Evolutionary conservation across 2,113 vertebrate species (phyloP).

Genomic region (Podocnemis expansa): DNA sequence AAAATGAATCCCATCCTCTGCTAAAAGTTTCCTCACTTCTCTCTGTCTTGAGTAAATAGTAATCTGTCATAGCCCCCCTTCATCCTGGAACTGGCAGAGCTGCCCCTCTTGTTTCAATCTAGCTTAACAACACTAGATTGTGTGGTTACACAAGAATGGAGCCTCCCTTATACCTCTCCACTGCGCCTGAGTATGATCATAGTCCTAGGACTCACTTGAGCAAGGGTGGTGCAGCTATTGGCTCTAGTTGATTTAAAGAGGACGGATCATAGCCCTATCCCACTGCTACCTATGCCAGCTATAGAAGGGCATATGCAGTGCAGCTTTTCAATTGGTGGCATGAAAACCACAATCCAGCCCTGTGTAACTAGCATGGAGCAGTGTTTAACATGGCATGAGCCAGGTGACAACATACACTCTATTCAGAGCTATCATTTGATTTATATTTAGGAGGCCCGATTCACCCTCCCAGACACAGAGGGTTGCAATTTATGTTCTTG

Average conservation of each 20-base stretch:
- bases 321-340: neutral
- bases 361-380: neutral
- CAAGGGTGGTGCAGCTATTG: neutral
- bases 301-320: neutral
- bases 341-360: neutral
- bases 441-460: conserved; percentile 17
- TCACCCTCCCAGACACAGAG: conserved; percentile 38
- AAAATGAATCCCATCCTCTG: neutral
- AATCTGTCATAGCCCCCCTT: neutral
- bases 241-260: neutral
- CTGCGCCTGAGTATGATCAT: neutral
- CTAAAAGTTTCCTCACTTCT: neutral
- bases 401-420: too few relatives aligned
- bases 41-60: neutral
- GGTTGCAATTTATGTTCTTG: neutral
- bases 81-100: neutral
- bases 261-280: neutral
- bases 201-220: neutral
- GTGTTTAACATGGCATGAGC: fast-evolving
- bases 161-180: neutral
- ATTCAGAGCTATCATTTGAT: neutral
- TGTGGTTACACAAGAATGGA: neutral
- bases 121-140: neutral
- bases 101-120: neutral
- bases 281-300: fast-evolving